Percentiles rank a stretch among this genome's conserved stretches.
Conservation (phyloP, 1,140 invertebrate species). For the Zaprionus ghesquierei region DNA sequence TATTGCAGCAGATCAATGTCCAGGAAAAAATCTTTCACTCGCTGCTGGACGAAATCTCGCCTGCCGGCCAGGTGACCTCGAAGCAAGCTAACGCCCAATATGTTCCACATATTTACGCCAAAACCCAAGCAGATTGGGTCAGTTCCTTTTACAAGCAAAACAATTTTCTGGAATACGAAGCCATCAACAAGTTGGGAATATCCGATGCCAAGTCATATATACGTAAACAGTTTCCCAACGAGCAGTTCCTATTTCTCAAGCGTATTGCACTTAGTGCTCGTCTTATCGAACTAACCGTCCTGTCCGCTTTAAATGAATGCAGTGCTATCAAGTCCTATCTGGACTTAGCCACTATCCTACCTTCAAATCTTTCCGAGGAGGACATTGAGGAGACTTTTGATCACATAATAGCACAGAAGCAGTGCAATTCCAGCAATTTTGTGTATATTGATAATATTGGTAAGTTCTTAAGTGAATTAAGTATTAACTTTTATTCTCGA, state of each 20-base stretch:
- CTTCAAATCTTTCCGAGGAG: constrained; percentile 89
- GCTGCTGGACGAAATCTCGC: constrained; percentile 87
- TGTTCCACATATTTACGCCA: constrained; percentile 94
- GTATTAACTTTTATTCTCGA: background rate
- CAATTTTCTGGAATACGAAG: constrained; percentile 97
- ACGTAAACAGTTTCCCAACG: constrained; percentile 89
- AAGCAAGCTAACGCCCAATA: constrained; percentile 90
- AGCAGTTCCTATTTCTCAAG: constrained; percentile 89
- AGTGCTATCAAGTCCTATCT: constrained; percentile 89
- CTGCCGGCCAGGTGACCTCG: constrained; percentile 91
- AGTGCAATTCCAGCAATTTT: constrained; percentile 82
- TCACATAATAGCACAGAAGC: constrained; percentile 85
- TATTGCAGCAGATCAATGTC: constrained; percentile 91
- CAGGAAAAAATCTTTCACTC: constrained; percentile 93
- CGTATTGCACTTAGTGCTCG: constrained; percentile 89
- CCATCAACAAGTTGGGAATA: constrained; percentile 93
- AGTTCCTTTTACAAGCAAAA: constrained; percentile 96
- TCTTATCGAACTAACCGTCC: constrained; percentile 71
- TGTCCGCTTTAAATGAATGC: constrained; percentile 92
- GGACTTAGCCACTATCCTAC: constrained; percentile 91
- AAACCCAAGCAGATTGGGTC: constrained; percentile 94
- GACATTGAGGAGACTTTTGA: constrained; percentile 90
- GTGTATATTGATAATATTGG: constrained; percentile 84
- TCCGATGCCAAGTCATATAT: constrained; percentile 92
- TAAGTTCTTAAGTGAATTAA: constrained; percentile 52